A percentile compares a stretch with the other conserved stretches of the same genome.
Evolutionary conservation across 1,140 invertebrate genomes (phyloP).

Genomic region (Drosophila murphyi): DNA sequence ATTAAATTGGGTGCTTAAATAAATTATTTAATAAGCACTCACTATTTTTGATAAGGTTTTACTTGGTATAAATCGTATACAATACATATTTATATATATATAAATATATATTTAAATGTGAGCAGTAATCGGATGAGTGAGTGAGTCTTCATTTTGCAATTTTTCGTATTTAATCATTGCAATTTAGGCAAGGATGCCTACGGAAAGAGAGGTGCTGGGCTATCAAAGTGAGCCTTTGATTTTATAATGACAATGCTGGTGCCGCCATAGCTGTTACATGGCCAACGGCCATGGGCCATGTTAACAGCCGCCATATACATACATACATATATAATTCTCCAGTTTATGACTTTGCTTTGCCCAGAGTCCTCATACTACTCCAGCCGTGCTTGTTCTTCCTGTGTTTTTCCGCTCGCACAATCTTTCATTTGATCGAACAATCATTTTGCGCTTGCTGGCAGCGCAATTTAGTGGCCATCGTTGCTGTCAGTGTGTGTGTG

Average conservation of each 20-base stretch:
- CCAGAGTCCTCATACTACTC: conserved; percentile 31
- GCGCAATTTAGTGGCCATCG: conserved; percentile 57
- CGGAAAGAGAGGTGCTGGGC: neutral
- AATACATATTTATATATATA: too few relatives aligned
- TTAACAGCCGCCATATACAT: conserved; percentile 28
- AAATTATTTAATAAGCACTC: conserved; percentile 83
- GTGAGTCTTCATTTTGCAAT: conserved; percentile 77
- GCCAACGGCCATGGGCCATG: conserved; percentile 40
- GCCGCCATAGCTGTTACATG: conserved; percentile 76
- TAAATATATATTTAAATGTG: too few relatives aligned
- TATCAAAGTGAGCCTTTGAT: conserved; percentile 43
- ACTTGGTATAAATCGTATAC: too few relatives aligned
- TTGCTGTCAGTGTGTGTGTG: conserved; percentile 3
- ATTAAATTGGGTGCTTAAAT: conserved; percentile 82
- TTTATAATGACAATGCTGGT: conserved; percentile 70
- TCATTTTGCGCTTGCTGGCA: conserved; percentile 75
- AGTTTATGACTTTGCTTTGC: conserved; percentile 63
- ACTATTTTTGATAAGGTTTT: too few relatives aligned
- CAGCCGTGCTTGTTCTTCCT: conserved; percentile 19
- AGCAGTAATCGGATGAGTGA: conserved; percentile 25
- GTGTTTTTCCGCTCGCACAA: conserved; percentile 17
- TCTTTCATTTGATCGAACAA: conserved; percentile 72
- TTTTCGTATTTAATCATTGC: conserved; percentile 75
- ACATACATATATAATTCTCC: conserved; percentile 57
- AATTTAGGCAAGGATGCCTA: conserved; percentile 49